Base-by-base conservation (phyloP, 2,888 invertebrate species). In the Halictus quadricinctus region DNA sequence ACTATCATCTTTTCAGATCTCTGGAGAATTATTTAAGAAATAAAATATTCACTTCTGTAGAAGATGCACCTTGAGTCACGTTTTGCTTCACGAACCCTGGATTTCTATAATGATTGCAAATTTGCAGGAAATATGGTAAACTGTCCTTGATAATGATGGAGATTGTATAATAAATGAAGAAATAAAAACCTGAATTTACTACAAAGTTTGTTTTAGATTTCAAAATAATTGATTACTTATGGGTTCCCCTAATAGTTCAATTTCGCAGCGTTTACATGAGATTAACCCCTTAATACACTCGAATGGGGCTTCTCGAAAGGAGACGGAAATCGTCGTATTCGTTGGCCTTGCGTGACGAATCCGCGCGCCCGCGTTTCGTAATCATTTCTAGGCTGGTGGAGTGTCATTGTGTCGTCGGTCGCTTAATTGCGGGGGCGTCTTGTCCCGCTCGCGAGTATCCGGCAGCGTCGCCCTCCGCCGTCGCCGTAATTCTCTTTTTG, bases 391-490 rank as follows among this genome's bases (percentile, higher is more conserved):
- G 82, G 50, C 83, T 80, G 81, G 72, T 60, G 70, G 69, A 83
- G 86, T 74, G 83, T 85, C 88, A 84, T 90, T 88, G 87, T 88
- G 80, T 72, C 75, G 78, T 73, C 80, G 87, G 72, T 81, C 86
- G 85, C 84, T 90, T 90, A 90, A 90, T 90, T 90, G 86, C 84
- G 76, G 74, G 80, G 80, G 82, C 81, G 88, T 87, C 90, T 88
- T 85, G 80, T 76, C 78, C 64, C 72, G 72, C 84, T 87, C 80
- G 80, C 72, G 75, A 80, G 72, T 78, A 87, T 85, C 86, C 81
- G 84, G 69, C 80, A 70, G 48, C 82, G 54, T 72, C 78, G 29
- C 48, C 76, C 58, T 69, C 76, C 73, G 76, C 64, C 58, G 76
- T 74, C 46, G 21, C 43, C 36, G 74, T 81, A 83, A 88, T 89